Evolutionary conservation across 2,113 vertebrate genomes (phyloP), one percentile per base, ranked within the genome.

Genomic region (Varanus salvator): DNA sequence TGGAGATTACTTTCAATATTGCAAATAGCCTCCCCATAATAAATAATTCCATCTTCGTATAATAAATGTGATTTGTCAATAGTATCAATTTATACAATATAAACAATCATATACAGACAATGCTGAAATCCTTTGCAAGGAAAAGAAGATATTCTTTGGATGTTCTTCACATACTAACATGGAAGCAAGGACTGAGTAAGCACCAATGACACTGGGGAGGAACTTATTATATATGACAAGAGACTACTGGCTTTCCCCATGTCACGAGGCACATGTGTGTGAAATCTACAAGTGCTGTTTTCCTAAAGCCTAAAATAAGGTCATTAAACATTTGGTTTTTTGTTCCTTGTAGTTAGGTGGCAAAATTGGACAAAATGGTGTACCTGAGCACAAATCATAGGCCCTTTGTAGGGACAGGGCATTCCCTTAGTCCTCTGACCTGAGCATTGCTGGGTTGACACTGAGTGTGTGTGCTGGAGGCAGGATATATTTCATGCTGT

Each of bases 61-160:
- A 80, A 84, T 68, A 80, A 44, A 50, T 25, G 27, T 38, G 34
- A 71, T 52, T 64, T 81, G 60, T 82, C 69, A 80, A 68, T 80
- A 34, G 25, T n/a, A 14, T 9, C 64, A 6, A 1, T 29, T 81
- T 90, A 83, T 60, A 69, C 80, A 92, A 64, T 3, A 31, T 7
- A 85, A 91, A 90, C 86, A 82, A 0, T 31, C 29, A 12, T 48
- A 11, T 0, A 0, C 0, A 0, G 0, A 84, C 66, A 71, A 57
- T 1, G 0, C 29, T 60, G 19, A 76, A 19, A 64, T 21, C 3
- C 1, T 83, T 90, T 85, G 4, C 0, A 0, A 85, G 0, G 2
- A 31, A 50, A 85, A 77, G 48, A 90, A 29, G 15, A 5, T 44
- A 80, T 31, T 66, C 7, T 77, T 68, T 50, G 60, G 34, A 31